Evolutionary conservation across 1,140 invertebrate genomes (phyloP).

Genomic region (Oryzaephilus surinamensis): DNA sequence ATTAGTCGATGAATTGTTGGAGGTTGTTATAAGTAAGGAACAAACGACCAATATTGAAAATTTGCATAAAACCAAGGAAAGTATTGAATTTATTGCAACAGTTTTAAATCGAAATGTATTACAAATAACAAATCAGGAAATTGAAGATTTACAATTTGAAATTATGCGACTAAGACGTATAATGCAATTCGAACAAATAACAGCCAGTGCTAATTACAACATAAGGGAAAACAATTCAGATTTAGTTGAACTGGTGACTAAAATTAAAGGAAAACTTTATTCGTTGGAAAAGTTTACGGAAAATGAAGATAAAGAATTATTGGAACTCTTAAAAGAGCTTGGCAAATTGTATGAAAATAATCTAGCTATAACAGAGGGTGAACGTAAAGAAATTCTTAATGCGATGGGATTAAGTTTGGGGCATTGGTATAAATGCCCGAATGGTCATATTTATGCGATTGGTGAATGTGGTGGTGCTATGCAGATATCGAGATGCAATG

Average conservation of each 20-base stretch:
- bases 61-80: neutral
- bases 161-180: slow-evolving; percentile 19
- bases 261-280: slow-evolving; percentile 6
- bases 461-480: slow-evolving; percentile 62
- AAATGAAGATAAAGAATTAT: slow-evolving; percentile 10
- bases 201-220: neutral
- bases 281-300: slow-evolving; percentile 6
- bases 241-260: neutral
- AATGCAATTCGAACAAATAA: slow-evolving; percentile 16
- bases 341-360: slow-evolving; percentile 2
- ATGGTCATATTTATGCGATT: slow-evolving; percentile 62
- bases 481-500: slow-evolving; percentile 42
- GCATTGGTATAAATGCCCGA: slow-evolving; percentile 66
- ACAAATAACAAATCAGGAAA: slow-evolving; percentile 37
- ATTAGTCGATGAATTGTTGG: slow-evolving; percentile 16
- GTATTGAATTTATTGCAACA: neutral
- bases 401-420: slow-evolving; percentile 50
- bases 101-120: slow-evolving; percentile 28
- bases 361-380: slow-evolving; percentile 38
- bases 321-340: slow-evolving; percentile 15
- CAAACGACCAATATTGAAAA: neutral
- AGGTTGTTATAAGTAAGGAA: slow-evolving; percentile 15
- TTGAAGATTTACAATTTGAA: slow-evolving; percentile 25
- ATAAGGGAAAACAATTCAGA: neutral
- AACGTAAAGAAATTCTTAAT: slow-evolving; percentile 46